phyloP scores from a whole-genome alignment of 2,797 vertebrate genomes.

The Manis javanica region DNA sequence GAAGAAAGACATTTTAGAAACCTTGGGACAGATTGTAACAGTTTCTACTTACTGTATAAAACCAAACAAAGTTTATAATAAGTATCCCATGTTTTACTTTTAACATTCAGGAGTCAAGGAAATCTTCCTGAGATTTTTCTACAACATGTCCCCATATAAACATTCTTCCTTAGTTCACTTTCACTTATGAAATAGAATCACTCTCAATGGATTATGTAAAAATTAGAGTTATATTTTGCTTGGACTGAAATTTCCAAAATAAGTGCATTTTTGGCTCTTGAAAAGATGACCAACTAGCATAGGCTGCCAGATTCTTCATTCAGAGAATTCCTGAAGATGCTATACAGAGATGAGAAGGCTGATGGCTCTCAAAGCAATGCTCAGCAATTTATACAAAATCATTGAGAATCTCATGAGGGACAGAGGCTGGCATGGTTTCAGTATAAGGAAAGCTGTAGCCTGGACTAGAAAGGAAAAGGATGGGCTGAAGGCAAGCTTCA shows the following conservation, averaged over 20 bases:
- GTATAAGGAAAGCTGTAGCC: not conserved
- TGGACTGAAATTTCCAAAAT: slow-evolving; percentile 17
- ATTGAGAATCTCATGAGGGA: not conserved
- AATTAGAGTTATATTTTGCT: not conserved
- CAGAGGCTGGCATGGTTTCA: not conserved
- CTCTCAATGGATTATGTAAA: not conserved
- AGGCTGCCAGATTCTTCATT: not conserved
- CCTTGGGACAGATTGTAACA: not conserved
- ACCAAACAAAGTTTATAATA: not conserved
- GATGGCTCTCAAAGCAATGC: not conserved
- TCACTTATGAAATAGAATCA: slow-evolving; percentile 43
- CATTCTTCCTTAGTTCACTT: slow-evolving; percentile 28
- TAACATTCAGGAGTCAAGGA: not conserved
- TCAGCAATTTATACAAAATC: not conserved
- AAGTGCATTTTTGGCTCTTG: not conserved
- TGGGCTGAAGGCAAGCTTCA: not conserved
- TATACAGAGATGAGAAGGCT: not conserved
- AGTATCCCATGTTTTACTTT: not conserved
- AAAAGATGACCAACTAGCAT: not conserved
- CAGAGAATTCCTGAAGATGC: not conserved
- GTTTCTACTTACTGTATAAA: not conserved
- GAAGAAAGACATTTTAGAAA: slow-evolving; percentile 35
- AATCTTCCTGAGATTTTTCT: not conserved
- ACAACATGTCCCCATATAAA: not conserved
- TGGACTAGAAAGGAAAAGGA: not conserved